Base-by-base conservation (phyloP, 2,113 vertebrate species). In the Pluvianellus socialis region DNA sequence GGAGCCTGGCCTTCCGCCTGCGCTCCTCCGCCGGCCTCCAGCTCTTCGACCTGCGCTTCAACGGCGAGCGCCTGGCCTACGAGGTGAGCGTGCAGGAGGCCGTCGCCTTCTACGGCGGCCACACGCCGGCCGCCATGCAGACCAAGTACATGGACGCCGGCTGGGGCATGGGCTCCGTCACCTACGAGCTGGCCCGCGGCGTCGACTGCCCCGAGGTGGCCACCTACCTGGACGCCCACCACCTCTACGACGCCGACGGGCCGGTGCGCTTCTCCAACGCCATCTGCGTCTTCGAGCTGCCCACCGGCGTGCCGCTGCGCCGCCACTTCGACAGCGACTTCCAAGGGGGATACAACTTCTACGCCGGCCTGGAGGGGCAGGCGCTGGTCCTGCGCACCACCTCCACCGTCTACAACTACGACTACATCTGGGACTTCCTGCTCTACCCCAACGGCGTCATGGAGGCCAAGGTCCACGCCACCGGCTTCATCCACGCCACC, bases 381-480 rank as follows among this genome's bases (percentile, higher is more conserved):
- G 98, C 98, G 12, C 96, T 99, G 66, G 99, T 99, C 62, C 42
- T 99, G 61, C 97, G 99, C 59, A 99, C 99, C 4, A 99, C 98
- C 4, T 98, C 99, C 3, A 99, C 99, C 0, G 99, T 99, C 94
- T 99, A 99, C 97, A 99, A 99, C 96, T 99, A 99, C 0, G 99
- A 99, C 93, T 99, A 99, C 94, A 98, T 99, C 95, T 99, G 99
- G 99, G 99, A 99, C 94, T 98, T 99, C 91, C 47, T 98, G 63
- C 98, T 99, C 96, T 98, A 99, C 95, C 98, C 98, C 79, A 99
- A 99, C 8, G 99, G 99, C 0, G 99, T 99, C 15, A 96, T 99
- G 94, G 99, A 99, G 86, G 96, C 98, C 49, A 99, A 98, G 74
- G 98, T 99, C 58, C 99, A 99, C 0, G 99, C 99, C 89, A 99